Conservation (phyloP, 2,113 vertebrate genomes). For the Lagopus leucura region DNA sequence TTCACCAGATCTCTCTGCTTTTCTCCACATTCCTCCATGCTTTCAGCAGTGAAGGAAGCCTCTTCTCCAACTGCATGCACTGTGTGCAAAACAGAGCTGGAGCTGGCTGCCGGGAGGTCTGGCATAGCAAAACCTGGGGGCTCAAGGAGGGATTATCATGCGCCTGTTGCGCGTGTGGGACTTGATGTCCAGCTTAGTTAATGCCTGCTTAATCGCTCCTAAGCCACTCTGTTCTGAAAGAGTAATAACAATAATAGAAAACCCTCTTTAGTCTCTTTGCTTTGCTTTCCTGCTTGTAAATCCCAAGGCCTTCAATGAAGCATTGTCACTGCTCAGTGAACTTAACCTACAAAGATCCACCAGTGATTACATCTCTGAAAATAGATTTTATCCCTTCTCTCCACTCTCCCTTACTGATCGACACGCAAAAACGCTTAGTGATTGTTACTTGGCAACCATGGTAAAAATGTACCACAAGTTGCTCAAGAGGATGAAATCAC, state of each 20-base stretch:
- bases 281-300: constrained; percentile 41
- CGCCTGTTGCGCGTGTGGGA: not conserved
- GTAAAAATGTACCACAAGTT: constrained; percentile 70
- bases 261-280: not conserved
- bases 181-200: constrained; percentile 15
- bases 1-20: accelerated
- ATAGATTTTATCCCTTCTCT: constrained; percentile 59
- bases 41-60: not conserved
- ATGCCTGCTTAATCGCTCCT: constrained; percentile 55
- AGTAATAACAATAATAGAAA: not conserved
- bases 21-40: accelerated
- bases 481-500: constrained; percentile 64
- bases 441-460: constrained; percentile 70
- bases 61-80: not conserved
- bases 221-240: constrained; percentile 27
- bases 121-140: not conserved
- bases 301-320: constrained; percentile 28
- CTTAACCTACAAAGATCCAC: constrained; percentile 33
- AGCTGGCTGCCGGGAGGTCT: accelerated
- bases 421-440: constrained; percentile 64
- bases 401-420: constrained; percentile 45
- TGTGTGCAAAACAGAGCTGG: not conserved
- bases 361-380: constrained; percentile 41
- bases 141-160: not conserved
- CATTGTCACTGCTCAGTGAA: not conserved